Percentiles rank a stretch among this genome's conserved stretches.
phyloP scores from a whole-genome alignment of 2,797 vertebrate species.

The Choloepus didactylus region DNA sequence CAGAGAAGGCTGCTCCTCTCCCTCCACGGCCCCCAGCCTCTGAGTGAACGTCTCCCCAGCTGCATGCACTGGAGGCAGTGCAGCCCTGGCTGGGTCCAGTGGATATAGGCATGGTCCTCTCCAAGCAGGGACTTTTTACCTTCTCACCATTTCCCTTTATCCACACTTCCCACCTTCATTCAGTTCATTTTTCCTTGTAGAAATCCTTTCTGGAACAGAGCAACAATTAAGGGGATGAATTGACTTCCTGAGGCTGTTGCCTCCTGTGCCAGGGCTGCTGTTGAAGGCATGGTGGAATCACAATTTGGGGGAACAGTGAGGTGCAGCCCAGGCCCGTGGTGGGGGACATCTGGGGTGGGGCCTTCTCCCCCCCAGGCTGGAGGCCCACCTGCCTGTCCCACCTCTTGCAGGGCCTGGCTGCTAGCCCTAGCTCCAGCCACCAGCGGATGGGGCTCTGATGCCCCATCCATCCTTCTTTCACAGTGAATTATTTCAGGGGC shows the following conservation, averaged over 20 bases:
- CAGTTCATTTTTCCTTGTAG: neutral
- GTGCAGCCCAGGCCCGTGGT: neutral
- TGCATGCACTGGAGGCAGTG: too few relatives aligned
- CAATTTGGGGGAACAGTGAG: neutral
- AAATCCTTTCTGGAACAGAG: neutral
- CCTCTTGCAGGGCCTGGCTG: neutral
- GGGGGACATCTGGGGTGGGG: neutral
- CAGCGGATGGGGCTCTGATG: neutral
- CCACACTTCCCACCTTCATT: fast-evolving
- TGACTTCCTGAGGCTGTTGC: neutral
- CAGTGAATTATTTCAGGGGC: neutral
- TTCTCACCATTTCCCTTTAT: neutral
- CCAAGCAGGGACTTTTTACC: too few relatives aligned
- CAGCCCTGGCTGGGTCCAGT: too few relatives aligned
- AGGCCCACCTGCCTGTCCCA: neutral
- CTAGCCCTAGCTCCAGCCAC: neutral
- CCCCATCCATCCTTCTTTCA: neutral
- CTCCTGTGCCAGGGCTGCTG: too few relatives aligned
- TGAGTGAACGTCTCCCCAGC: too few relatives aligned
- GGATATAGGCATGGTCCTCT: too few relatives aligned
- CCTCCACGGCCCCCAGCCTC: too few relatives aligned
- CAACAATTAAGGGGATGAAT: neutral
- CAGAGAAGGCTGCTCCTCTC: too few relatives aligned
- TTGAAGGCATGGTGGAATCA: neutral
- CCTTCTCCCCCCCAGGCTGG: neutral